Percentiles rank a stretch among this genome's conserved stretches.
Evolutionary conservation across 2,888 invertebrate genomes (phyloP).

Genomic region (Ligdia adustata): DNA sequence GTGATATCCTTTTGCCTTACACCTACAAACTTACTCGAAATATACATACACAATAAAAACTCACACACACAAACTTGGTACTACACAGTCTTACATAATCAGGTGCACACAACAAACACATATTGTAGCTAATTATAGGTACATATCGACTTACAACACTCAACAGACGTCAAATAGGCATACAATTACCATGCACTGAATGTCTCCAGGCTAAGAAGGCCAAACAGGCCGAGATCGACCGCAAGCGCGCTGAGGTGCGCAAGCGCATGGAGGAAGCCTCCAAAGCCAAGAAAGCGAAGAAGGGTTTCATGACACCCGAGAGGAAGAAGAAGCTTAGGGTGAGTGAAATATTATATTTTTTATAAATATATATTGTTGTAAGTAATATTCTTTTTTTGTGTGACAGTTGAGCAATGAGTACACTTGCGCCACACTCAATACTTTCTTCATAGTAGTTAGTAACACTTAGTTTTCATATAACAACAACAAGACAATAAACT

Average conservation of each 20-base stretch:
- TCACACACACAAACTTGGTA: conserved; percentile 4
- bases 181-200: conserved; percentile 40
- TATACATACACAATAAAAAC: conserved; percentile 14
- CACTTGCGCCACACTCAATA: too few species aligned
- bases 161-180: conserved; percentile 26
- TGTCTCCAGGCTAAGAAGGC: conserved; percentile 95
- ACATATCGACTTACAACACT: too few species aligned
- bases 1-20: background rate
- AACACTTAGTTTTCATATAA: too few species aligned
- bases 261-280: conserved; percentile 99
- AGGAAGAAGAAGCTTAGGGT: conserved; percentile 99
- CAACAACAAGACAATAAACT: too few species aligned
- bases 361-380: too few species aligned
- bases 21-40: background rate
- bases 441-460: too few species aligned
- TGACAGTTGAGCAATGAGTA: too few species aligned
- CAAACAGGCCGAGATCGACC: conserved; percentile 98
- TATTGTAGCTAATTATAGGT: background rate
- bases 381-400: too few species aligned
- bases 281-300: conserved; percentile 99
- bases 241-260: conserved; percentile 99
- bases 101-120: conserved; percentile 9
- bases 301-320: conserved; percentile 99
- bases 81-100: too few species aligned
- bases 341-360: too few species aligned